Percentiles rank a stretch among this genome's conserved stretches.
phyloP scores from a whole-genome alignment of 2,797 vertebrate genomes.

The Enteromius radiatus region DNA sequence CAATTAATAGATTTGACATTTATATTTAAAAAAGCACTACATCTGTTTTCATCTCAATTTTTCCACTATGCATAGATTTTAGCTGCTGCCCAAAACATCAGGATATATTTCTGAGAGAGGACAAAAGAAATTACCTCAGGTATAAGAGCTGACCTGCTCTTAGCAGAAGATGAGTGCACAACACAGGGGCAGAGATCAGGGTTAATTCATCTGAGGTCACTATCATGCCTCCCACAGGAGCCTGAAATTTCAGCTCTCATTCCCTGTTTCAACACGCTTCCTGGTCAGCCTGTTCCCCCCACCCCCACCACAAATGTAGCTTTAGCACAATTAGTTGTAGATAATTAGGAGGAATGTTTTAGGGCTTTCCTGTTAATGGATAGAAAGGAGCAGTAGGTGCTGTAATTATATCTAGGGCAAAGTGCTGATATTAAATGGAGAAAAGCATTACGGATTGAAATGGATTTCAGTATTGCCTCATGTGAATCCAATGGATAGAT shows the following conservation, averaged over 20 bases:
- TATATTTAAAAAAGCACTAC: background rate
- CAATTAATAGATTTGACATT: constrained; percentile 20
- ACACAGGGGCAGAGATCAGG: constrained; percentile 27
- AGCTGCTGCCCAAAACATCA: constrained; percentile 16
- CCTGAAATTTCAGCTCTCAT: constrained; percentile 35
- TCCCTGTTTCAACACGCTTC: constrained; percentile 16
- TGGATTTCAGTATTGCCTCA: constrained; percentile 35
- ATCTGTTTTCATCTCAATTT: constrained; percentile 10
- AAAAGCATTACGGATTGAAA: constrained; percentile 47
- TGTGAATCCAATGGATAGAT: background rate
- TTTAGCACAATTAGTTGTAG: constrained; percentile 43
- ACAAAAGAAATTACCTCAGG: constrained; percentile 22
- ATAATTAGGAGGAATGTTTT: constrained; percentile 59
- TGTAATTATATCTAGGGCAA: constrained; percentile 56
- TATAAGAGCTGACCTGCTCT: background rate
- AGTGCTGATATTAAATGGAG: constrained; percentile 52
- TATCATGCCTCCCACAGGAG: constrained; percentile 36
- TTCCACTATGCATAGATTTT: constrained; percentile 22
- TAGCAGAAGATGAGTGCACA: constrained; percentile 1
- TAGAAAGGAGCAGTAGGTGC: constrained; percentile 40
- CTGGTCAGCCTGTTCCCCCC: background rate
- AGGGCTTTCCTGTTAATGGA: constrained; percentile 57
- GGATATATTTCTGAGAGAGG: constrained; percentile 19
- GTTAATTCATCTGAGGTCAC: constrained; percentile 46
- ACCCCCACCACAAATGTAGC: constrained; percentile 17